phyloP scores from a whole-genome alignment of 2,113 vertebrate species.

The Tricholaema leucomelas region DNA sequence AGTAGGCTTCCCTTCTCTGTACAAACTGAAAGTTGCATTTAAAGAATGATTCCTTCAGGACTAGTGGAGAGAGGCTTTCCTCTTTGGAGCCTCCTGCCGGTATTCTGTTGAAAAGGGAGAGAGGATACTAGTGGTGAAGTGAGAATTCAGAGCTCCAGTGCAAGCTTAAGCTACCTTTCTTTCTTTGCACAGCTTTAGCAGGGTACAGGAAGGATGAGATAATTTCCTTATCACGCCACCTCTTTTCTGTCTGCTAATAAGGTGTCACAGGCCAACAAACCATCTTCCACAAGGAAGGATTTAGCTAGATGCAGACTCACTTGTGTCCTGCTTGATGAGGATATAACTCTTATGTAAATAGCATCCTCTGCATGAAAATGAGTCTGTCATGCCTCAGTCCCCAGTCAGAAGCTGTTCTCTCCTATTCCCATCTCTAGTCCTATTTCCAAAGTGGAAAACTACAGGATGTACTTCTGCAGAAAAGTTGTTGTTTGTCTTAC shows the following conservation, averaged over 20 bases:
- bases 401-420: neutral
- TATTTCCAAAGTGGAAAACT: conserved; percentile 4
- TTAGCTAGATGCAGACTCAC: neutral
- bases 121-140: neutral
- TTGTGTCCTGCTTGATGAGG: neutral
- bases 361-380: conserved; percentile 4
- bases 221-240: neutral
- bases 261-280: neutral
- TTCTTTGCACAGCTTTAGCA: neutral
- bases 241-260: neutral
- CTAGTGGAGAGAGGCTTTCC: neutral
- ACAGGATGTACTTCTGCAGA: neutral
- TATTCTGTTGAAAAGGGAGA: neutral
- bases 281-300: neutral
- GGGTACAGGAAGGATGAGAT: neutral
- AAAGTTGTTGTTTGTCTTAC: neutral
- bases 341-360: conserved; percentile 11
- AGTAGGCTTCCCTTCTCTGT: neutral
- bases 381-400: neutral
- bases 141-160: neutral
- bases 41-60: neutral
- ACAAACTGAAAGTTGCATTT: neutral
- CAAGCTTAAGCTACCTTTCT: neutral
- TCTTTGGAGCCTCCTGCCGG: neutral
- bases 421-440: neutral